Evolutionary conservation across 1,140 invertebrate genomes (phyloP), one percentile per base, ranked within the genome.

Genomic region (Meloidogyne exigua): DNA sequence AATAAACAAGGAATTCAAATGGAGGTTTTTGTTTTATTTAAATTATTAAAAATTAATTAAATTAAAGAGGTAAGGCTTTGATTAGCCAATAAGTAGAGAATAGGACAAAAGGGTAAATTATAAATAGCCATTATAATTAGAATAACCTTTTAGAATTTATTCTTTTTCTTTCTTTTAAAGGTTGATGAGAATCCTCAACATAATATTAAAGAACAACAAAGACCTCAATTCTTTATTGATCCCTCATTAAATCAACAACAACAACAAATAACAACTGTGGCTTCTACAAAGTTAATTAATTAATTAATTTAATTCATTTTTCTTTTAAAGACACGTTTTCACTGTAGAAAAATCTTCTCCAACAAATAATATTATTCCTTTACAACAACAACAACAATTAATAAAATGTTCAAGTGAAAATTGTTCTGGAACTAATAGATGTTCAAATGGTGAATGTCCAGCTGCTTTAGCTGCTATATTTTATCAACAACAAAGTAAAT

Each of bases 171-270:
- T 21, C 25, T 4, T 15, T 23, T 5, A 68, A 26, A 49, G 28
- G 3, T 32, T 25, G 28, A 49, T 49, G 21, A 63, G 1, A 62
- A 42, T 26, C 21, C 25, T 42, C 11, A 18, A 32, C 23, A 12
- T 21, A n/a, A 12, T 64, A 28, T 21, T 42, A 15, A 21, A 32
- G 5, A 32, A 64, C 15, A 36, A 32, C 57, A 73, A 36, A 73
- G 65, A 26, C 49, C 72, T 23, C 72, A 73, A 73, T 73, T 73
- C n/a, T 73, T 73, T 36, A 73, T 73, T 65, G 72, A 65, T 49
- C 72, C 72, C 10, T 65, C 23, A 62, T 28, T 25, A 25, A 25
- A 65, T 26, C 57, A n/a, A 32, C 23, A 23, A 39, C 23, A 28
- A 65, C 21, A 10, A 21, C 39, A 62, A 25, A 36, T 65, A 28